These are phyloP conservation scores for Drosophila sechellia DNA, from an alignment of 1,140 invertebrate genomes.

Conservation along the genomic window DNA sequence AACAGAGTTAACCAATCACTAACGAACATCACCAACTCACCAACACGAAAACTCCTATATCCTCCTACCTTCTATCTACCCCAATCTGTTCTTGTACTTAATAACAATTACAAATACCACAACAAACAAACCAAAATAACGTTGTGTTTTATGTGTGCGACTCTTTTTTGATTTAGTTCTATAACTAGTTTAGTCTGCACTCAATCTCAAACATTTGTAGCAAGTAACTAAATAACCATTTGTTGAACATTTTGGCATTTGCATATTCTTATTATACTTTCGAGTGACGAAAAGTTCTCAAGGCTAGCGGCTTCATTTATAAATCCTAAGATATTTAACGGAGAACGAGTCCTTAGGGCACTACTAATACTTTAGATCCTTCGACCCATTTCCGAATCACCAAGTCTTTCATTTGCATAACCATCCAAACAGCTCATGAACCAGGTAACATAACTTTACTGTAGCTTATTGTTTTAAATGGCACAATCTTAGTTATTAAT, in stretches of 20 bases:
- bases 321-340: slow-evolving; percentile 10
- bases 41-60: slow-evolving; percentile 11
- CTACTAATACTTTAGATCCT: slow-evolving; percentile 17
- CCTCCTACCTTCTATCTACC: slow-evolving; percentile 2
- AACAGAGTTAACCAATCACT: slow-evolving; percentile 38
- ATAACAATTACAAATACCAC: slow-evolving; percentile 30
- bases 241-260: slow-evolving; percentile 31
- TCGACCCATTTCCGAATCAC: neutral
- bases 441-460: slow-evolving; percentile 44
- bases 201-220: slow-evolving; percentile 47
- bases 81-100: slow-evolving; percentile 63
- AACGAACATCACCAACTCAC: slow-evolving; percentile 30
- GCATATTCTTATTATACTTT: slow-evolving; percentile 23
- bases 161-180: slow-evolving; percentile 41
- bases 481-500: slow-evolving; percentile 50
- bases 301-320: slow-evolving; percentile 15
- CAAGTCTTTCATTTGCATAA: slow-evolving; percentile 19
- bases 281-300: neutral
- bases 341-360: slow-evolving; percentile 9
- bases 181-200: slow-evolving; percentile 21
- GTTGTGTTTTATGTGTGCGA: slow-evolving; percentile 43
- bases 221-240: slow-evolving; percentile 19
- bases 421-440: slow-evolving; percentile 30
- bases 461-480: slow-evolving; percentile 45
- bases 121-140: slow-evolving; percentile 11